These are phyloP conservation scores for Tapirus indicus DNA, from an alignment of 2,797 vertebrate species.

Conservation along the genomic window DNA sequence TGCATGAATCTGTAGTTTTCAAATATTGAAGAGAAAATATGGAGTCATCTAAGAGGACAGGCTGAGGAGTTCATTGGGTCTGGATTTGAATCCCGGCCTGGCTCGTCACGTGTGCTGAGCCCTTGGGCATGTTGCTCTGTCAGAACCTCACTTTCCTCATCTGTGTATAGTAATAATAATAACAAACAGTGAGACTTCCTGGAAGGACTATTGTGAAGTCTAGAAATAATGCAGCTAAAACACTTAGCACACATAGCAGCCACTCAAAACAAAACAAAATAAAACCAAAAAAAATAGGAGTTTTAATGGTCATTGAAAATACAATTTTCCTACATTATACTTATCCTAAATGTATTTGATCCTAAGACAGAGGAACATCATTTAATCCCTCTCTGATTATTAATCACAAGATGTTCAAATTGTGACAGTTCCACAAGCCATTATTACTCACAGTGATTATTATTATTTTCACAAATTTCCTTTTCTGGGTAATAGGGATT, in stretches of 20 bases:
- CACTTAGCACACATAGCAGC: not conserved
- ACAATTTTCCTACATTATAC: not conserved
- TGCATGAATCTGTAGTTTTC: not conserved
- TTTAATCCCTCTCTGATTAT: not conserved
- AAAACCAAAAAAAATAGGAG: not conserved
- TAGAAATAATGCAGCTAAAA: not conserved
- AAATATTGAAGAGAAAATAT: not conserved
- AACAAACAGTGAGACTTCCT: not conserved
- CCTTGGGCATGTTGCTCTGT: not conserved
- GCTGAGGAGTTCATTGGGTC: not conserved
- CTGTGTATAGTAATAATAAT: not conserved
- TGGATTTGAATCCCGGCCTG: not conserved
- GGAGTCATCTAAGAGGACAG: not conserved
- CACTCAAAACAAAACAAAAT: not conserved
- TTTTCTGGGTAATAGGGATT: not conserved
- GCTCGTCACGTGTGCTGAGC: not conserved
- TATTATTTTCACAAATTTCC: not conserved
- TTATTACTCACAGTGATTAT: not conserved
- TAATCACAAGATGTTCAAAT: not conserved
- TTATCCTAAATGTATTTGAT: constrained; percentile 32
- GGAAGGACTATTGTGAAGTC: not conserved
- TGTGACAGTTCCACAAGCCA: not conserved
- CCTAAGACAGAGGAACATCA: not conserved
- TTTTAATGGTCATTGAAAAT: not conserved
- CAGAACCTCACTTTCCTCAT: not conserved